These are phyloP conservation scores for Planococcus citri DNA, from an alignment of 1,140 invertebrate genomes.

Conservation along the genomic window DNA sequence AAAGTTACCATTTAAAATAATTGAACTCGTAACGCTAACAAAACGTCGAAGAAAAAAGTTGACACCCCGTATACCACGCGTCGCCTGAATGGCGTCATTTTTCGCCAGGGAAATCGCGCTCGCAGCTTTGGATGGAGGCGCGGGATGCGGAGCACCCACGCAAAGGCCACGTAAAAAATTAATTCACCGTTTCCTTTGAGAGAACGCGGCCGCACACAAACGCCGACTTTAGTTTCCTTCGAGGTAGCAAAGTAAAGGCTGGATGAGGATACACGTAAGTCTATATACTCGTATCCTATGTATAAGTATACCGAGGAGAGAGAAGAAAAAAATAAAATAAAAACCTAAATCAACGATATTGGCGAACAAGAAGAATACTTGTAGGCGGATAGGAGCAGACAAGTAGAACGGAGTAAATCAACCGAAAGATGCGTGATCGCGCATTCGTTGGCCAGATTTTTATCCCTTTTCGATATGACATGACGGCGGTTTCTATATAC, in stretches of 20 bases:
- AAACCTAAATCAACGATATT: neutral
- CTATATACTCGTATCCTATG: too few species aligned
- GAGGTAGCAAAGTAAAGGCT: too few species aligned
- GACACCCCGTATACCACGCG: neutral
- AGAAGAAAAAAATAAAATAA: neutral
- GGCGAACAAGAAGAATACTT: conserved; percentile 2
- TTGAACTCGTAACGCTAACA: too few species aligned
- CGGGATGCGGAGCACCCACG: too few species aligned
- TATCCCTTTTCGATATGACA: conserved; percentile 19
- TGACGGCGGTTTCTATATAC: neutral
- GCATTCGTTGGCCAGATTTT: conserved; percentile 16
- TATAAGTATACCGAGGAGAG: too few species aligned
- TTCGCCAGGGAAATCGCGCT: neutral
- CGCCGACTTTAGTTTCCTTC: neutral
- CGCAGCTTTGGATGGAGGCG: too few species aligned
- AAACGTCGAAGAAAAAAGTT: neutral
- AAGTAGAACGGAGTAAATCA: conserved; percentile 4
- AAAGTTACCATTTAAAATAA: neutral
- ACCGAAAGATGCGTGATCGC: neutral
- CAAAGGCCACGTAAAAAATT: neutral
- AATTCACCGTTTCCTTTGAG: neutral
- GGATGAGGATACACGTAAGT: too few species aligned
- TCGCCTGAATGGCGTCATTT: neutral
- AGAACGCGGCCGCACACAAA: neutral
- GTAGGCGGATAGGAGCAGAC: neutral